Percentiles rank a stretch among this genome's conserved stretches.
Conservation (phyloP, 23 tunicate genomes). For the Styela plicata region DNA sequence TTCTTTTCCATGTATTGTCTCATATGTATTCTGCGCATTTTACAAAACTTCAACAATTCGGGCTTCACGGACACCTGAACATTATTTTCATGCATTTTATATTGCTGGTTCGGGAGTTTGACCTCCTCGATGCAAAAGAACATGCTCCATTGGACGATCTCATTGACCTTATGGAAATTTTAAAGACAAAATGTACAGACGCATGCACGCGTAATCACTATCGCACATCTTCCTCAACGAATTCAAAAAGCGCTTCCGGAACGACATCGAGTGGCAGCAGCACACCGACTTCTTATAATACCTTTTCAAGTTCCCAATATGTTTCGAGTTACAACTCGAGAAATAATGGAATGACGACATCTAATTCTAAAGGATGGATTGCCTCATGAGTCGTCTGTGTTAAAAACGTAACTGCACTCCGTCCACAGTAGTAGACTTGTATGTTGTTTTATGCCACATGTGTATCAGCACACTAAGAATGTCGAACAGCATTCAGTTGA, state of each 20-base stretch:
- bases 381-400: conserved; percentile 26
- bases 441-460: not conserved
- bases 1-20: conserved; percentile 84
- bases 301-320: conserved; percentile 21
- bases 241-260: not conserved
- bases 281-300: not conserved
- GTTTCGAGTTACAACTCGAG: conserved; percentile 22
- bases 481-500: too few relatives aligned
- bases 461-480: not conserved
- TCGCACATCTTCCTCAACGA: not conserved
- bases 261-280: conserved; percentile 14
- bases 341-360: conserved; percentile 44
- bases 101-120: conserved; percentile 63
- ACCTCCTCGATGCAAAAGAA: conserved; percentile 61
- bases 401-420: not conserved
- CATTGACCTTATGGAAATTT: conserved; percentile 57
- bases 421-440: not conserved
- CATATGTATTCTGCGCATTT: conserved; percentile 91
- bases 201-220: not conserved
- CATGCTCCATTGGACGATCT: conserved; percentile 68
- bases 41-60: conserved; percentile 61
- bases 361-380: conserved; percentile 47
- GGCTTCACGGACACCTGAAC: conserved; percentile 69
- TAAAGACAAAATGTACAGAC: conserved; percentile 25
- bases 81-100: conserved; percentile 75